phyloP scores from a whole-genome alignment of 2,797 vertebrate genomes.

The Mormyrops attenuatus region DNA sequence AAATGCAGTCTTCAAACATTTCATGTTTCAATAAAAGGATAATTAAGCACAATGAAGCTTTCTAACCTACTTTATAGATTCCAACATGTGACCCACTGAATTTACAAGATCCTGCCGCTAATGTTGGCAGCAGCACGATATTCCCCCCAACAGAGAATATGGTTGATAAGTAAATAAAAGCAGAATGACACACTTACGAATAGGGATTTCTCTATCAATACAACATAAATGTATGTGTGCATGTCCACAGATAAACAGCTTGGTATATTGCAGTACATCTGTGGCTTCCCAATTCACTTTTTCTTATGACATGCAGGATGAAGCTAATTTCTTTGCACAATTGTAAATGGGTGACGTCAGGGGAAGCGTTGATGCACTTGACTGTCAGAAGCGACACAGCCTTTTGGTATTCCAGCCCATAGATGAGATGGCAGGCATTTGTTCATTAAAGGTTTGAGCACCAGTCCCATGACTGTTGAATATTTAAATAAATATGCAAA shows the following conservation, averaged over 20 bases:
- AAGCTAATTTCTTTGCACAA: background rate
- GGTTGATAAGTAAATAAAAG: background rate
- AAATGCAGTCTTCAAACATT: constrained; percentile 43
- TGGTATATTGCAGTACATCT: background rate
- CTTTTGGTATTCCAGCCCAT: constrained; percentile 30
- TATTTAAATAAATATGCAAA: constrained; percentile 66
- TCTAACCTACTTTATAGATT: constrained; percentile 38
- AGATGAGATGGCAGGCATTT: constrained; percentile 44
- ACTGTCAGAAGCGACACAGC: constrained; percentile 41
- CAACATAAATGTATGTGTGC: background rate
- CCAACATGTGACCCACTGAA: constrained; percentile 16
- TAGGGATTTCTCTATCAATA: background rate
- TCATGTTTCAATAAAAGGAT: constrained; percentile 48
- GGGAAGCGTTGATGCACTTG: constrained; percentile 40
- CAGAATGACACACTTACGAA: background rate
- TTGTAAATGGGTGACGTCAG: constrained; percentile 22
- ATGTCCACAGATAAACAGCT: background rate
- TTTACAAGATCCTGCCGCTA: constrained; percentile 16
- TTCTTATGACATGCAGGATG: background rate
- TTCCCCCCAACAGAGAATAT: constrained; percentile 13
- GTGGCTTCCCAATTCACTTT: background rate
- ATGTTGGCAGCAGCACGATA: constrained; percentile 21
- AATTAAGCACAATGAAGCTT: constrained; percentile 47
- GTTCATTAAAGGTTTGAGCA: constrained; percentile 46
- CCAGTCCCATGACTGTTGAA: constrained; percentile 43